These are phyloP conservation scores for Xenopus petersii DNA, from an alignment of 2,797 vertebrate species.

Conservation along the genomic window DNA sequence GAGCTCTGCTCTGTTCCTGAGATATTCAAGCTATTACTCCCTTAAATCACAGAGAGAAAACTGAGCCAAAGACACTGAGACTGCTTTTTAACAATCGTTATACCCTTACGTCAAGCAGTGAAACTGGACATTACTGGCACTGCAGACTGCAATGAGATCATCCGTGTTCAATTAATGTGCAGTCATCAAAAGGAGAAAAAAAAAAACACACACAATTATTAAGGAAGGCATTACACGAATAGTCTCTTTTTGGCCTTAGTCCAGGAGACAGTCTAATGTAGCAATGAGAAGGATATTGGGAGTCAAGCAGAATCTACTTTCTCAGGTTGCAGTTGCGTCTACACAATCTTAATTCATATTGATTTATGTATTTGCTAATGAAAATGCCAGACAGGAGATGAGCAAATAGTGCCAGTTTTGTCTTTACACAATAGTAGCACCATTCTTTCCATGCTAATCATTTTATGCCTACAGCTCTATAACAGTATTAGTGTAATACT, in stretches of 20 bases:
- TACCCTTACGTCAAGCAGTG: conserved; percentile 57
- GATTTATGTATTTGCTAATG: conserved; percentile 43
- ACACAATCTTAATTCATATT: conserved; percentile 36
- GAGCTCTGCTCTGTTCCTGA: conserved; percentile 32
- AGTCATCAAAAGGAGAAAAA: conserved; percentile 34
- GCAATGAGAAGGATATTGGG: conserved; percentile 30
- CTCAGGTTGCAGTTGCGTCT: conserved; percentile 30
- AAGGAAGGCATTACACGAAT: conserved; percentile 41
- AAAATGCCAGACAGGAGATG: conserved; percentile 33
- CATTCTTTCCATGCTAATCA: conserved; percentile 6
- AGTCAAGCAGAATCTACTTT: conserved; percentile 27
- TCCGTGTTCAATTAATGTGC: conserved; percentile 52
- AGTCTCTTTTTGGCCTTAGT: conserved; percentile 2
- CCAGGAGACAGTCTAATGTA: conserved; percentile 35
- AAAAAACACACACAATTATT: conserved; percentile 14
- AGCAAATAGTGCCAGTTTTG: conserved; percentile 22
- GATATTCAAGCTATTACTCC: conserved; percentile 43
- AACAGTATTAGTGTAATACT: not conserved
- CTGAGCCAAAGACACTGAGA: conserved; percentile 57
- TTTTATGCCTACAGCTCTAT: not conserved
- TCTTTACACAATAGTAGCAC: not conserved
- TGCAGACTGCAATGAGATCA: conserved; percentile 67
- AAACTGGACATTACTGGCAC: conserved; percentile 59
- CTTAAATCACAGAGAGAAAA: conserved; percentile 49
- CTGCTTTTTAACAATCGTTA: conserved; percentile 54